phyloP scores from a whole-genome alignment of 2,797 vertebrate genomes.

The Champsocephalus esox region DNA sequence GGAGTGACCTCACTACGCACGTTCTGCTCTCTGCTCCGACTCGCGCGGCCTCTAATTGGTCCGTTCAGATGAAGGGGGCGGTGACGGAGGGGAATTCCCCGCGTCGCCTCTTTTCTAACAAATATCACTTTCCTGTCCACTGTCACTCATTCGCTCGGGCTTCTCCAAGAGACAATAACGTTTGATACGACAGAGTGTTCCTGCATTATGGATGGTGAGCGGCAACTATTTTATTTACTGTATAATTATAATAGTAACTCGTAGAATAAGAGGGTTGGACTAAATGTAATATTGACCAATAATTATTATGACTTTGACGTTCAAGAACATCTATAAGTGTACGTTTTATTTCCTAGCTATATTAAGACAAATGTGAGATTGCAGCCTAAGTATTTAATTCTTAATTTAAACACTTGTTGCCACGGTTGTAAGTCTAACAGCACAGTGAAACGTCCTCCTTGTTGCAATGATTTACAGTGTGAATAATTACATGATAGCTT shows the following conservation, averaged over 20 bases:
- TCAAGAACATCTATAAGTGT: neutral
- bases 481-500: constrained; percentile 5
- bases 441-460: constrained; percentile 43
- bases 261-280: neutral
- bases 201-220: constrained; percentile 85
- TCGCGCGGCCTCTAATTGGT: constrained; percentile 54
- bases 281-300: neutral
- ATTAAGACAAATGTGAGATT: too few relatives aligned
- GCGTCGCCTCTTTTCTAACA: constrained; percentile 26
- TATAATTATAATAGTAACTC: neutral
- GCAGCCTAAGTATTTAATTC: too few relatives aligned
- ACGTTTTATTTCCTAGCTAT: neutral
- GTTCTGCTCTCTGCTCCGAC: neutral
- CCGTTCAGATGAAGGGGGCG: constrained; percentile 3
- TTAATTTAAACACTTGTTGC: too few relatives aligned
- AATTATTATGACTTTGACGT: neutral
- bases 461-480: constrained; percentile 35
- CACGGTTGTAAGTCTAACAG: neutral
- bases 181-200: constrained; percentile 29
- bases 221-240: constrained; percentile 11
- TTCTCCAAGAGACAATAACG: constrained; percentile 35
- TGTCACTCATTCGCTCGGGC: constrained; percentile 65
- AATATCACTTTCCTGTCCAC: constrained; percentile 51
- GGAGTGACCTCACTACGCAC: neutral
- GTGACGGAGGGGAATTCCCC: constrained; percentile 79